phyloP scores from a whole-genome alignment of 2,888 invertebrate genomes.

The Hipparchia semele region DNA sequence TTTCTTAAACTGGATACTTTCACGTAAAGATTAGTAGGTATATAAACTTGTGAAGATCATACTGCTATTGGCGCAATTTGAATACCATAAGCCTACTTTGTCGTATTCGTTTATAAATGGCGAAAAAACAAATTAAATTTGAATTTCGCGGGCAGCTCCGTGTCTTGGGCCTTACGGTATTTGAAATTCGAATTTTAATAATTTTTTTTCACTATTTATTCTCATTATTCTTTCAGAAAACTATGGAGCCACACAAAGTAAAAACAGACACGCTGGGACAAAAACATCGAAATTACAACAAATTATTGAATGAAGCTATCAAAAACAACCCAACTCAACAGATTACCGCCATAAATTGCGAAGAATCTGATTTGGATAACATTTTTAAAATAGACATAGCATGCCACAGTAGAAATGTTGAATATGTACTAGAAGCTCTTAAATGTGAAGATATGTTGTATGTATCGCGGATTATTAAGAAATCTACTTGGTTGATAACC shows the following conservation, averaged over 20 bases:
- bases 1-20: too few relatives aligned
- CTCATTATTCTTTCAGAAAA: slow-evolving; percentile 34
- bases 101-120: too few relatives aligned
- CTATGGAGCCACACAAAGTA: slow-evolving; percentile 52
- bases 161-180: too few relatives aligned
- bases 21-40: too few relatives aligned
- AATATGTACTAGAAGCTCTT: slow-evolving; percentile 58
- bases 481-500: slow-evolving; percentile 61
- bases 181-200: neutral
- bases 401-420: slow-evolving; percentile 53
- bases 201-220: too few relatives aligned
- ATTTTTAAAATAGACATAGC: slow-evolving; percentile 65
- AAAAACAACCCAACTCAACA: slow-evolving; percentile 36
- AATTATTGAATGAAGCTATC: slow-evolving; percentile 48
- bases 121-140: too few relatives aligned
- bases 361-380: slow-evolving; percentile 55
- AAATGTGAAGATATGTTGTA: slow-evolving; percentile 64
- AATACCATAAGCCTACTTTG: too few relatives aligned
- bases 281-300: slow-evolving; percentile 58
- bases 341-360: slow-evolving; percentile 45
- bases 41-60: too few relatives aligned
- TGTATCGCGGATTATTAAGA: slow-evolving; percentile 62
- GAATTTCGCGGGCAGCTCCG: too few relatives aligned
- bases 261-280: slow-evolving; percentile 55
- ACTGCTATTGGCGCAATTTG: too few relatives aligned